Evolutionary conservation across 2,797 vertebrate genomes (phyloP).

Genomic region (Cheracebus regulus): DNA sequence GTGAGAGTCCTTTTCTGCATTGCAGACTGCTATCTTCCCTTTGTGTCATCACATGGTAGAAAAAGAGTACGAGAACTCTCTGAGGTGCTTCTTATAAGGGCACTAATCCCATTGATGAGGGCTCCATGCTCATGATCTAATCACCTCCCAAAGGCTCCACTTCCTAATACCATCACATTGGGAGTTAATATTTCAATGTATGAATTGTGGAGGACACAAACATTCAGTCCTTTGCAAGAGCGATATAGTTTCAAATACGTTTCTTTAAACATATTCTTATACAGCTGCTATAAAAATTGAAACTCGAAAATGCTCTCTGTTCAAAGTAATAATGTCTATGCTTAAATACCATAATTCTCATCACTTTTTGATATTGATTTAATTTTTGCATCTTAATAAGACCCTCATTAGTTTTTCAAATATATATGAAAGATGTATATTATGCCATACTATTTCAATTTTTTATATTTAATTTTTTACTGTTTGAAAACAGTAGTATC

Average conservation of each 20-base stretch:
- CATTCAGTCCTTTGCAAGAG: neutral
- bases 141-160: neutral
- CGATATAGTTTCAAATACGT: neutral
- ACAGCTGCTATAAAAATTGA: neutral
- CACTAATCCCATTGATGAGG: neutral
- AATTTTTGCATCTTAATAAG: neutral
- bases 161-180: neutral
- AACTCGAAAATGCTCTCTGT: neutral
- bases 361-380: neutral
- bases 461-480: neutral
- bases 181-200: neutral
- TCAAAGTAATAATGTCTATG: neutral
- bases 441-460: neutral
- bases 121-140: neutral
- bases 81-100: neutral
- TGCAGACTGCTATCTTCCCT: neutral
- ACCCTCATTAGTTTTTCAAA: neutral
- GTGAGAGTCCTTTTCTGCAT: neutral
- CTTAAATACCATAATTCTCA: neutral
- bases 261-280: neutral
- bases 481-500: neutral
- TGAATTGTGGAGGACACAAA: neutral
- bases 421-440: neutral
- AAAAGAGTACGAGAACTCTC: too few species aligned
- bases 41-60: too few species aligned